Percentiles rank a stretch among this genome's conserved stretches.
These are phyloP conservation scores for Acipenser ruthenus DNA, from an alignment of 2,797 vertebrate species.

Conservation along the genomic window DNA sequence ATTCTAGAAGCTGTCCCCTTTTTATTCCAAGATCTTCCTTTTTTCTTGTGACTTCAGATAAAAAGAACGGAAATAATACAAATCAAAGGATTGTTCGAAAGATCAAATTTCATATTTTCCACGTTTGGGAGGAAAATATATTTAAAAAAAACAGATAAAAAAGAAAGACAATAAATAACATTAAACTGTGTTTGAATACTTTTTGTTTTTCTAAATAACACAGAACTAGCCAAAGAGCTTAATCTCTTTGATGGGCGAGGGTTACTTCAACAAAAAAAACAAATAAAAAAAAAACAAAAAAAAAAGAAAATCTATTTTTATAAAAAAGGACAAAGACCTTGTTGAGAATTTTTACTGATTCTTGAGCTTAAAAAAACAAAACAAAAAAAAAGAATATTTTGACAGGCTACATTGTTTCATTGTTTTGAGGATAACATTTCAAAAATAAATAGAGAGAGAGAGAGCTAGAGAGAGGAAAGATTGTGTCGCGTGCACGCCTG, in stretches of 20 bases:
- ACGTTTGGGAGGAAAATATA: slow-evolving; percentile 10
- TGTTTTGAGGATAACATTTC: slow-evolving; percentile 63
- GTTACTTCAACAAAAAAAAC: slow-evolving; percentile 86
- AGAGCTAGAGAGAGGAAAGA: slow-evolving; percentile 49
- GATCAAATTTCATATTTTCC: slow-evolving; percentile 19
- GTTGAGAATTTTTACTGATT: slow-evolving; percentile 94
- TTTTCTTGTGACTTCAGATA: slow-evolving; percentile 10
- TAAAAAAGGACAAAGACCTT: slow-evolving; percentile 80
- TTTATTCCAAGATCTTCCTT: slow-evolving; percentile 17
- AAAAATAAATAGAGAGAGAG: slow-evolving; percentile 48
- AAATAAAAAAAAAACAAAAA: slow-evolving; percentile 62
- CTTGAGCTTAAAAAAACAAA: slow-evolving; percentile 69
- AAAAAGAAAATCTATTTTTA: slow-evolving; percentile 81
- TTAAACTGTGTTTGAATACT: slow-evolving; percentile 59
- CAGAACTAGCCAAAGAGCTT: slow-evolving; percentile 79
- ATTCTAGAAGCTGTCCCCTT: neutral
- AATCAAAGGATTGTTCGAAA: slow-evolving; percentile 1
- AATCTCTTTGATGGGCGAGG: slow-evolving; percentile 71
- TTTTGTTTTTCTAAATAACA: slow-evolving; percentile 76
- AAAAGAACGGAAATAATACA: slow-evolving; percentile 9
- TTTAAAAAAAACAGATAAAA: slow-evolving; percentile 12
- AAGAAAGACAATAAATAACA: slow-evolving; percentile 26
- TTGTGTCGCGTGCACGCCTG: slow-evolving; percentile 53
- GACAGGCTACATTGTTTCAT: slow-evolving; percentile 75
- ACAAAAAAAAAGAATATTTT: slow-evolving; percentile 52